phyloP scores from a whole-genome alignment of 2,113 vertebrate genomes.

The Pluvialis apricaria region DNA sequence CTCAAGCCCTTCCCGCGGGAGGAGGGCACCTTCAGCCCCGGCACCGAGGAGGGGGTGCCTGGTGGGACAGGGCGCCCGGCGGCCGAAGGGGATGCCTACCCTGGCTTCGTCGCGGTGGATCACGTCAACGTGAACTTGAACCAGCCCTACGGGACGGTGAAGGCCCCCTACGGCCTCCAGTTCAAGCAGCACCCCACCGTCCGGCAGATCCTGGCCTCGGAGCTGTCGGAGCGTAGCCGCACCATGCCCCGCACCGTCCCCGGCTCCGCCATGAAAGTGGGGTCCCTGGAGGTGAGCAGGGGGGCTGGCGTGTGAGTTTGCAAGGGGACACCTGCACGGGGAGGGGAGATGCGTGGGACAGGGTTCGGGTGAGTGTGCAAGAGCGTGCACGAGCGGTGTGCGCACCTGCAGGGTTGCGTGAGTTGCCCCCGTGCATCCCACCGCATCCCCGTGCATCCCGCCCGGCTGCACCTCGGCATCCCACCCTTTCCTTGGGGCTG shows the following conservation, averaged over 20 bases:
- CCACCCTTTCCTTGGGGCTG: background rate
- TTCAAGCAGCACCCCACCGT: conserved; percentile 92
- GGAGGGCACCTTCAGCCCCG: conserved; percentile 83
- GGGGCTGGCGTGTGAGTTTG: background rate
- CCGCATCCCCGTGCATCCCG: too few species aligned
- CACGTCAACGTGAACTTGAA: conserved; percentile 88
- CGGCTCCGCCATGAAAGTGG: conserved; percentile 88
- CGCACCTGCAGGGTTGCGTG: fast-evolving
- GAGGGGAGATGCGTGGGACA: fast-evolving
- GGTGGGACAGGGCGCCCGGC: conserved; percentile 79
- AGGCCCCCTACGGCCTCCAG: conserved; percentile 88
- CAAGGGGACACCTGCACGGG: fast-evolving
- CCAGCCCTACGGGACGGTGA: conserved; percentile 91
- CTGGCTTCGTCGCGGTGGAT: conserved; percentile 86
- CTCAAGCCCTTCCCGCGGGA: conserved; percentile 85
- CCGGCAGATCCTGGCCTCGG: conserved; percentile 88
- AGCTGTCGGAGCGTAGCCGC: conserved; percentile 89
- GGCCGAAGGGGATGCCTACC: conserved; percentile 83
- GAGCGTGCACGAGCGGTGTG: too few species aligned
- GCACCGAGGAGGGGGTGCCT: conserved; percentile 82
- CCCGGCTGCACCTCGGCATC: too few species aligned
- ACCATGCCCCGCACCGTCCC: conserved; percentile 97
- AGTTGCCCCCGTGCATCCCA: too few species aligned
- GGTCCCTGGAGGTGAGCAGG: conserved; percentile 92
- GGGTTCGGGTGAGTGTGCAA: fast-evolving